Evolutionary conservation across 2,113 vertebrate genomes (phyloP), one percentile per base, ranked within the genome.

Genomic region (Dromas ardeola): DNA sequence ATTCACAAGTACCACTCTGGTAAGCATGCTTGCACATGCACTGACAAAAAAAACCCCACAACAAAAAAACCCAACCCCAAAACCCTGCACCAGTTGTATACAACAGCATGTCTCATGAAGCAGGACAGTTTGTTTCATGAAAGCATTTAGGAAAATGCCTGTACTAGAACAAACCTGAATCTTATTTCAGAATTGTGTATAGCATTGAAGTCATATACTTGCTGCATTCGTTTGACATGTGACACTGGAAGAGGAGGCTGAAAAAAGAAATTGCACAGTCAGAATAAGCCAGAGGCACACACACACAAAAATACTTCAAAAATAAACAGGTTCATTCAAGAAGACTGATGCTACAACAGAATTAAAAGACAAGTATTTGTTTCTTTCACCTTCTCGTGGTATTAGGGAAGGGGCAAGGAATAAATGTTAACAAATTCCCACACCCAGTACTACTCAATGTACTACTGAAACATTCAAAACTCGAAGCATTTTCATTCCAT

Each of bases 201-300:
- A 80, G 97, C 94, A 76, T 99, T 99, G 74, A 99, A 98, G 93
- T 99, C 78, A 81, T 99, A 99, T 5, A 99, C 98, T 90, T 99
- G 98, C 98, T 99, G 99, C 99, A 99, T 99, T 97, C 97, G 98
- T 86, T 98, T 98, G 94, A 99, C 97, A 50, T 99, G 99, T 27
- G 98, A 98, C 96, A 99, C 86, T 77, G 99, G 98, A 90, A 99
- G 98, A 67, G 98, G 98, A 49, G 97, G 97, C 99, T 99, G 96
- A 58, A 97, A 92, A 85, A 89, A 88, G 85, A 97, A 95, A 90
- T 3, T 15, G 38, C 56, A 43, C 8, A 67, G 61, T 81, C 49
- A 92, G 88, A 83, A 63, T 38, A 88, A 88, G 50, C 25, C 65
- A 81, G 36, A 85, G 36, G 32, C 71, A 79, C 11, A 40, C 32